Percentiles rank a stretch among this genome's conserved stretches.
phyloP scores from a whole-genome alignment of 2,113 vertebrate genomes.

The Prionailurus viverrinus region DNA sequence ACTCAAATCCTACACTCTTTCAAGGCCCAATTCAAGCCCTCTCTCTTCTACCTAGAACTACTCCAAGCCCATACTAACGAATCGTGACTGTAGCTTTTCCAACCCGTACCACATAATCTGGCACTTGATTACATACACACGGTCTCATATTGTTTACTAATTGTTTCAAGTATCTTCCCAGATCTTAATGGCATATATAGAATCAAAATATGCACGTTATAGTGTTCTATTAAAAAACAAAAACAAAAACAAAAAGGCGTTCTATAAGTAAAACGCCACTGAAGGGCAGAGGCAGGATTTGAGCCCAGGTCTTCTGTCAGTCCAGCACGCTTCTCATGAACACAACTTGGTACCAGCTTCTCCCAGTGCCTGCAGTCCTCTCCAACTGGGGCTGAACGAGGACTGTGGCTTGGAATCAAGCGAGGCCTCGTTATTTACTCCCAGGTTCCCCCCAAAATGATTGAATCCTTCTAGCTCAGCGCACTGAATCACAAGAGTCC shows the following conservation, averaged over 20 bases:
- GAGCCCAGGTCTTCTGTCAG: neutral
- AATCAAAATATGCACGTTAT: neutral
- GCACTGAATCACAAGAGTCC: neutral
- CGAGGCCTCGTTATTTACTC: neutral
- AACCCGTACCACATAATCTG: neutral
- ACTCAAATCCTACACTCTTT: neutral
- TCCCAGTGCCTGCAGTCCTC: neutral
- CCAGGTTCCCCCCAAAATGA: neutral
- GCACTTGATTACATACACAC: neutral
- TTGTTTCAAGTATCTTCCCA: neutral
- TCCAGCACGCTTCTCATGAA: neutral
- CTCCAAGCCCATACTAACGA: neutral
- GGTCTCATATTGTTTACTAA: conserved; percentile 17
- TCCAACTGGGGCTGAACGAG: neutral
- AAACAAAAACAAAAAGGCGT: neutral
- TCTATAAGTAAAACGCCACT: neutral
- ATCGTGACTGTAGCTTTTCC: neutral
- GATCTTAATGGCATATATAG: conserved; percentile 27
- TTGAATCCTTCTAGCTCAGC: neutral
- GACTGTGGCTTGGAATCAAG: neutral
- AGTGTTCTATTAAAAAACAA: neutral
- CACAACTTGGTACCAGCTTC: neutral
- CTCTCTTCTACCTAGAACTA: neutral
- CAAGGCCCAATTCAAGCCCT: neutral
- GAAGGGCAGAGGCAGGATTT: neutral